Base-by-base conservation (phyloP, 2,888 invertebrate genomes). In the Salpingus planirostris region DNA sequence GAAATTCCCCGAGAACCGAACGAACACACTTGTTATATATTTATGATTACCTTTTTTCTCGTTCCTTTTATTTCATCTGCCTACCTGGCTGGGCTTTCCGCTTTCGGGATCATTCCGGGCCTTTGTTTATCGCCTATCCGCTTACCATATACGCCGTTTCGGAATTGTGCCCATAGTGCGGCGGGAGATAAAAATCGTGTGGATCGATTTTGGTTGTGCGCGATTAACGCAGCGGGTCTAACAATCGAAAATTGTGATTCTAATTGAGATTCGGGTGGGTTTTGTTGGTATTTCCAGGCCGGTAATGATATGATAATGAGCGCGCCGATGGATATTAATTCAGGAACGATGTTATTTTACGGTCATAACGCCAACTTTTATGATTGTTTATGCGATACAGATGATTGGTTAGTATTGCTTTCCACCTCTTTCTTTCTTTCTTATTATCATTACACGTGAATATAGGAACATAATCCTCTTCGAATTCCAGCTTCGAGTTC, bases 351-450 rank as follows among this genome's bases (percentile, higher is more conserved):
- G 53, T 60, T 59, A 62, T 58, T 64, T 63, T 62, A 64, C 55
- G 62, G 48, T 54, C 54, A 60, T 62, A 60, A 62, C 47, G 64
- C 62, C 60, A 48, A 55, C 54, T 62, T 64, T 64, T 65, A 64
- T 64, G 62, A 57, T 63, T 63, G 54, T 65, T 65, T 65, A 65
- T 65, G 63, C 50, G 63, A 55, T 64, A 58, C 59, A 61, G 53
- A 64, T 65, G 64, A 65, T 65, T 64, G 64, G 64, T 65, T 63
- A 60, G 54, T 59, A 64, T 62, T 51, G 54, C 54, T 8, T 6
- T 18, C 5, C 8, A 5, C 8, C 18, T 18, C 18, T 5, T 8
- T 6, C 8, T 6, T 42, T 28, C 42, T 43, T 32, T 40, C 29
- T n/a, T n/a, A n/a, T n/a, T n/a, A n/a, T n/a, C n/a, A n/a, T n/a